Evolutionary conservation across 2,888 invertebrate genomes (phyloP).

Genomic region (Phaedon cochleariae): DNA sequence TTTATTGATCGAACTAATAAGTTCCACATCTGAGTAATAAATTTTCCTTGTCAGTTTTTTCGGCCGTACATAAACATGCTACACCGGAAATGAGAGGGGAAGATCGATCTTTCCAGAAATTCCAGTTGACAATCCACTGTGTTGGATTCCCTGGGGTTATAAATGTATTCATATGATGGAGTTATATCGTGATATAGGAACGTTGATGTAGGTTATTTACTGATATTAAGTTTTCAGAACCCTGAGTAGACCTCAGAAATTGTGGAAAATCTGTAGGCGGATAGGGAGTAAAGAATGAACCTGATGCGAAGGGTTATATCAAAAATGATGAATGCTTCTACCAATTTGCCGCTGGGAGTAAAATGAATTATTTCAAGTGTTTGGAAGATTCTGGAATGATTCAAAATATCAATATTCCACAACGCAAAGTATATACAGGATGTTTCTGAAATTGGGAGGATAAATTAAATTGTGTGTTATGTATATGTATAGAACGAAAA

Average conservation of each 20-base stretch:
- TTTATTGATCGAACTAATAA: background rate
- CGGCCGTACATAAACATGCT: background rate
- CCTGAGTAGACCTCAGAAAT: background rate
- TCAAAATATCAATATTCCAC: too few relatives aligned
- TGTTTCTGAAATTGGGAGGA: too few relatives aligned
- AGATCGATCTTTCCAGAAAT: constrained; percentile 6
- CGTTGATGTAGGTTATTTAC: constrained; percentile 22
- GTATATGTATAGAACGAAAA: too few relatives aligned
- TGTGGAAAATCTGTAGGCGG: background rate
- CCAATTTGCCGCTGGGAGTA: too few relatives aligned
- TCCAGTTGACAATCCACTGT: constrained; percentile 3
- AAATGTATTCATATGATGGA: constrained; percentile 32
- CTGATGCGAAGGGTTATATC: too few relatives aligned
- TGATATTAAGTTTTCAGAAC: constrained; percentile 12
- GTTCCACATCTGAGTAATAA: background rate
- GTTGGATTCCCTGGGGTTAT: constrained; percentile 25
- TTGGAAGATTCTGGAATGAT: too few relatives aligned
- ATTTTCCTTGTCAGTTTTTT: background rate
- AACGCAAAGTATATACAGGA: too few relatives aligned
- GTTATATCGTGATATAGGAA: constrained; percentile 20
- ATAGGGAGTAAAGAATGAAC: too few relatives aligned
- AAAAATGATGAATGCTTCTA: too few relatives aligned
- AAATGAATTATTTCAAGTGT: too few relatives aligned
- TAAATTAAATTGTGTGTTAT: too few relatives aligned
- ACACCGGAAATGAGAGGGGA: constrained; percentile 3